These are phyloP conservation scores for Vesta saturnalis DNA, from an alignment of 2,888 invertebrate species.

Conservation along the genomic window DNA sequence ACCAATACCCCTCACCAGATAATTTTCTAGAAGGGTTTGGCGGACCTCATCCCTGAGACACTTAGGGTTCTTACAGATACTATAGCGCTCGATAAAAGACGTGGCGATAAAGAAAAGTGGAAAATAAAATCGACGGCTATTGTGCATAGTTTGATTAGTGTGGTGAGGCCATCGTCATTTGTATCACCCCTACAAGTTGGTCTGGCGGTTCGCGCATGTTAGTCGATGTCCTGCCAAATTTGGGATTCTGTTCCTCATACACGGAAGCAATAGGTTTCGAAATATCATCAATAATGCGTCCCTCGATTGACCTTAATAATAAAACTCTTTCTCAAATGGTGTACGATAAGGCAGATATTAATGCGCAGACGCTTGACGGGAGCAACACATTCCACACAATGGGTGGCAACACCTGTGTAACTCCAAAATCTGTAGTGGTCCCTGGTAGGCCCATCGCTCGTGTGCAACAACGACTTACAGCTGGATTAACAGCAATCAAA, in stretches of 20 bases:
- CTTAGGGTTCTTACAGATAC: not conserved
- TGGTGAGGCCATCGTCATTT: not conserved
- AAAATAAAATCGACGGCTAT: not conserved
- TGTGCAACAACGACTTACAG: too few species aligned
- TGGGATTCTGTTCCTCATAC: conserved; percentile 14
- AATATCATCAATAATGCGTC: not conserved
- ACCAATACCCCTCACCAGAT: conserved; percentile 39
- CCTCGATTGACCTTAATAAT: not conserved
- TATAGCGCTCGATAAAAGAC: not conserved
- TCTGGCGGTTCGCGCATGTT: not conserved
- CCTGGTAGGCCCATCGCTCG: too few species aligned
- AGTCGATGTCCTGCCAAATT: not conserved
- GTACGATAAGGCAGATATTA: too few species aligned
- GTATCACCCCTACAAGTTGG: not conserved
- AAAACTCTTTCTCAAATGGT: too few species aligned
- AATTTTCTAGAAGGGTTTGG: not conserved
- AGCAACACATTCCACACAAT: too few species aligned
- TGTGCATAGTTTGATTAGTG: not conserved
- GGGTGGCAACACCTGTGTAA: too few species aligned
- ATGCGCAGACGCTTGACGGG: too few species aligned
- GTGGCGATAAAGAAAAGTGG: not conserved
- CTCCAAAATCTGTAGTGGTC: too few species aligned
- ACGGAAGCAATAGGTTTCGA: conserved; percentile 6
- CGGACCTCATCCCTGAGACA: not conserved
- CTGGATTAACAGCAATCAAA: not conserved